Base-by-base conservation (phyloP, 2,888 invertebrate genomes). In the Pasiphila rectangulata region DNA sequence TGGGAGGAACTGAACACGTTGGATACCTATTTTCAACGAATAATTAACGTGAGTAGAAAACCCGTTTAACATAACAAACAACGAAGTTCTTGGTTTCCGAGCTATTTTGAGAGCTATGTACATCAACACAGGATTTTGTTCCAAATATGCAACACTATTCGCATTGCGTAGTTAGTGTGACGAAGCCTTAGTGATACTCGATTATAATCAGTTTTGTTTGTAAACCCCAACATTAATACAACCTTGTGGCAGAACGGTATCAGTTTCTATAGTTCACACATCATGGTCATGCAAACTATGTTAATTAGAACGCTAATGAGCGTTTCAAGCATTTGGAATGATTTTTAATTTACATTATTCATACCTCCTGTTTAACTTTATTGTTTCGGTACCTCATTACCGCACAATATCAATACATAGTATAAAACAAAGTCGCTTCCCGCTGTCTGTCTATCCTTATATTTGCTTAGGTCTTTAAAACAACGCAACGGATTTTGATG, bases 261-360 rank as follows among this genome's bases (percentile, higher is more conserved):
- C 67, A 67, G 54, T 60, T 62, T 63, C 63, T 60, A 62, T 67
- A 61, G 62, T 52, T 56, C 61, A 64, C 65, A 63, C 65, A 66
- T 68, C 66, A 67, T 53, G 69, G 65, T 64, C 72, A 63, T 69
- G 73, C 65, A 76, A 79, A 69, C 56, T 68, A 72, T 72, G 79
- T 65, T 83, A 83, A 87, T 80, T 75, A 68, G 65, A 58, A 48
- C 63, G 71, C 68, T 81, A 83, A 81, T 78, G 67, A 74, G 61
- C 57, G 51, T 35, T 48, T 57, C 46, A 64, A 41, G 37, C 17
- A 67, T 67, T 69, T 63, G 67, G 57, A 66, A 61, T 56, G 46
- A 51, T 64, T 29, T 69, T 69, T 67, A 64, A 30, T 69, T 69
- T 67, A 64, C 60, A 67, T 58, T 59, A 59, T 57, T 62, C 51